These are phyloP conservation scores for Arctocebus calabarensis DNA, from an alignment of 2,797 vertebrate genomes.

Conservation along the genomic window DNA sequence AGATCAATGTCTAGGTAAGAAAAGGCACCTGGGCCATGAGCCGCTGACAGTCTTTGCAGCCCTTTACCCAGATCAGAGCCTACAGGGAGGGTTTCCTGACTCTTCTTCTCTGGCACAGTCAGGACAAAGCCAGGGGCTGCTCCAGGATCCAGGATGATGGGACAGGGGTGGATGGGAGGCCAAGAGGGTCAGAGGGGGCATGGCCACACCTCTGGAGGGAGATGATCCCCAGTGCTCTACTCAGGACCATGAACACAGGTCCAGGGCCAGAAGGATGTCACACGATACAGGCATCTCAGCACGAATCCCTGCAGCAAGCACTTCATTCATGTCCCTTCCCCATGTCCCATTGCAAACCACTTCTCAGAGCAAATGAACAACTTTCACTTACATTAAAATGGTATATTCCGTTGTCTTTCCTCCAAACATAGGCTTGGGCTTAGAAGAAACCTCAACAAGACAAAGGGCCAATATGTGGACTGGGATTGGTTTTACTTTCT, in stretches of 20 bases:
- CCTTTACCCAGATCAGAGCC: background rate
- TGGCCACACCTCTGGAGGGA: background rate
- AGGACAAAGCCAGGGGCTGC: background rate
- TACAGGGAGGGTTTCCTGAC: background rate
- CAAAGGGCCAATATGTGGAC: background rate
- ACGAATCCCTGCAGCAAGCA: background rate
- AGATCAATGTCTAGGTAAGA: background rate
- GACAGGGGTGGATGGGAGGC: background rate
- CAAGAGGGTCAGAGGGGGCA: background rate
- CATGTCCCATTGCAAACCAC: background rate
- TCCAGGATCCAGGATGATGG: background rate
- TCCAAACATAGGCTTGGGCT: background rate
- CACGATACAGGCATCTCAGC: fast-evolving
- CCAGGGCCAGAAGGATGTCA: background rate
- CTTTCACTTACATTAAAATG: background rate
- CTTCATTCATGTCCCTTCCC: background rate
- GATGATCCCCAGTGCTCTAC: too few relatives aligned
- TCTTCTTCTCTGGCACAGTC: background rate
- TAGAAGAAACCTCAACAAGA: background rate
- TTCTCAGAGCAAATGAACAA: background rate
- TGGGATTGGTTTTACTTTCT: background rate
- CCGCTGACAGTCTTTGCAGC: background rate
- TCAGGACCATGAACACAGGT: background rate
- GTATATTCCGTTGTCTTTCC: background rate
- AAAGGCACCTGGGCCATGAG: background rate